Evolutionary conservation across 2,797 vertebrate species (phyloP).

Genomic region (Smutsia temminckii): DNA sequence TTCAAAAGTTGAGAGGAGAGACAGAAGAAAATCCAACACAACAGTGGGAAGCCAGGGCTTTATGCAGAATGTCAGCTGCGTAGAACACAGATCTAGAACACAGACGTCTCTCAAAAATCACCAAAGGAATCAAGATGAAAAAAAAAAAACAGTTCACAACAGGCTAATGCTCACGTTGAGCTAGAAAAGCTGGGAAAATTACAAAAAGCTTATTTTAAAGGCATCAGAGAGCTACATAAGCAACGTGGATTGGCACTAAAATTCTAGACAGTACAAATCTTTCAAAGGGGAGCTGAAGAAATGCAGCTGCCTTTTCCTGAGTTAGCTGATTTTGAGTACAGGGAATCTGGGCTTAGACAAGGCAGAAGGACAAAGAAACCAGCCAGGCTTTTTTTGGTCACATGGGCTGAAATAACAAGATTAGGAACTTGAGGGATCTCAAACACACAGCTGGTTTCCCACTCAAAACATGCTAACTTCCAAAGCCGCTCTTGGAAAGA

Average conservation of each 20-base stretch:
- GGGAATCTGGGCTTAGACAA: background rate
- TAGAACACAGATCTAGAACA: constrained; percentile 26
- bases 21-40: background rate
- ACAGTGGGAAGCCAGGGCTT: background rate
- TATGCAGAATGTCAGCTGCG: background rate
- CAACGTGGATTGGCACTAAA: background rate
- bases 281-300: background rate
- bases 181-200: background rate
- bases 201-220: background rate
- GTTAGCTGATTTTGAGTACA: background rate
- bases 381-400: background rate
- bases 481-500: constrained; percentile 2
- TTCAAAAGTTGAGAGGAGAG: background rate
- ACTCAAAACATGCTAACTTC: background rate
- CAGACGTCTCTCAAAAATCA: background rate
- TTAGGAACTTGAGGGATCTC: background rate
- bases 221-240: background rate
- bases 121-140: background rate
- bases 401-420: constrained; percentile 12
- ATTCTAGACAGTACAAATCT: background rate
- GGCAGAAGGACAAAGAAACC: background rate
- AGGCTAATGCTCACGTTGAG: background rate
- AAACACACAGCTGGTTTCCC: background rate
- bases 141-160: background rate
- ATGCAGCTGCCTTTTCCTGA: background rate